A percentile compares a stretch with the other conserved stretches of the same genome.
These are phyloP conservation scores for Scrobipalpa atriplicella DNA, from an alignment of 2,888 invertebrate genomes.

Conservation along the genomic window DNA sequence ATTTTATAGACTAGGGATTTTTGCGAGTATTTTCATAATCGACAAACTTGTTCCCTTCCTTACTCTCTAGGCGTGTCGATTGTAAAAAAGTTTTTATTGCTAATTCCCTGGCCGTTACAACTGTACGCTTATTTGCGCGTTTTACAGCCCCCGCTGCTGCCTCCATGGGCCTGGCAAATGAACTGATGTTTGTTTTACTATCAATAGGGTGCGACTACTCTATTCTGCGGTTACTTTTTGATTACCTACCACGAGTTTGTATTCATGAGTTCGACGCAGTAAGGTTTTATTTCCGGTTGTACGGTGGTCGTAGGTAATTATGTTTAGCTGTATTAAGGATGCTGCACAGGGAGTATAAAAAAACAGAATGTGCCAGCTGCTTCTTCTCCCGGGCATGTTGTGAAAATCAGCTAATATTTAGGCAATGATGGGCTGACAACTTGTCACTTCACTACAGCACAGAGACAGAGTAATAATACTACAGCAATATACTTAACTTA, in stretches of 20 bases:
- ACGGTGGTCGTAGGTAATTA: slow-evolving; percentile 3
- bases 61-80: slow-evolving; percentile 51
- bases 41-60: slow-evolving; percentile 20
- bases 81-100: slow-evolving; percentile 81
- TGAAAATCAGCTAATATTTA: too few species aligned
- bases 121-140: slow-evolving; percentile 48
- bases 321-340: not conserved
- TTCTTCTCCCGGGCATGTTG: too few species aligned
- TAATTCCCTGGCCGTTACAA: slow-evolving; percentile 62
- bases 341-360: too few species aligned
- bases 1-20: too few species aligned
- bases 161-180: slow-evolving; percentile 54
- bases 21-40: not conserved
- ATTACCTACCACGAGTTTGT: slow-evolving; percentile 42
- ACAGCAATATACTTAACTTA: too few species aligned
- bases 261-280: slow-evolving; percentile 32
- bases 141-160: slow-evolving; percentile 48
- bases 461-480: too few species aligned
- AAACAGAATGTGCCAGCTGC: too few species aligned
- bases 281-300: slow-evolving; percentile 24
- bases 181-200: slow-evolving; percentile 64
- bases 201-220: slow-evolving; percentile 57
- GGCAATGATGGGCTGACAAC: too few species aligned
- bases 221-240: slow-evolving; percentile 42
- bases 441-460: too few species aligned